These are phyloP conservation scores for Nylanderia fulva DNA, from an alignment of 1,140 invertebrate genomes.

Conservation along the genomic window DNA sequence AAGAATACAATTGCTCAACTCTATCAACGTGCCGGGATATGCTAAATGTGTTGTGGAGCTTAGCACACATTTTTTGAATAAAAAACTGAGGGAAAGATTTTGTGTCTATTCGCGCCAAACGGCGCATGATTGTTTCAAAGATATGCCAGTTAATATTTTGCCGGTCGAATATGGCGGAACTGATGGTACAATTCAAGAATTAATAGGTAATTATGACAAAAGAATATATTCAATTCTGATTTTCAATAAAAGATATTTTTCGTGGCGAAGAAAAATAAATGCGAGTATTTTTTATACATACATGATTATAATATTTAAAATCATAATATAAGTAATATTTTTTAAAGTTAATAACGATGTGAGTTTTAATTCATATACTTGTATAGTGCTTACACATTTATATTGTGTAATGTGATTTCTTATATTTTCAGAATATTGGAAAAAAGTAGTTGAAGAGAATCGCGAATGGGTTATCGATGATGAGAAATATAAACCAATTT, in stretches of 20 bases:
- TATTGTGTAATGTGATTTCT: background rate
- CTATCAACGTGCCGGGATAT: conserved; percentile 90
- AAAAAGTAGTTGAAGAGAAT: conserved; percentile 84
- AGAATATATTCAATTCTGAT: background rate
- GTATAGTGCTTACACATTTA: too few relatives aligned
- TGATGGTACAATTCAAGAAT: background rate
- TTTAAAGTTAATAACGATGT: too few relatives aligned
- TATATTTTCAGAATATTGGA: conserved; percentile 86
- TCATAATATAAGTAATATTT: too few relatives aligned
- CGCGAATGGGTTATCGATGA: conserved; percentile 87
- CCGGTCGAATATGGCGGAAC: background rate
- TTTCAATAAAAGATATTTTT: too few relatives aligned
- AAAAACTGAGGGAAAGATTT: conserved; percentile 88
- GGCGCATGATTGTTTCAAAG: conserved; percentile 51
- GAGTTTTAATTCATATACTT: too few relatives aligned
- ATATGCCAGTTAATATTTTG: background rate
- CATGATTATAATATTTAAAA: too few relatives aligned
- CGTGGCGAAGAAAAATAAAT: too few relatives aligned
- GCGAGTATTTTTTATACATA: too few relatives aligned
- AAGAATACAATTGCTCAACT: conserved; percentile 89
- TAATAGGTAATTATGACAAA: background rate
- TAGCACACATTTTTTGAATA: conserved; percentile 91
- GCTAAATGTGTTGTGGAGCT: conserved; percentile 89
- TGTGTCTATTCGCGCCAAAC: conserved; percentile 85
- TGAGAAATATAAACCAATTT: conserved; percentile 78